Evolutionary conservation across 2,113 vertebrate genomes (phyloP), one percentile per base, ranked within the genome.

Genomic region (Xiphorhynchus elegans): DNA sequence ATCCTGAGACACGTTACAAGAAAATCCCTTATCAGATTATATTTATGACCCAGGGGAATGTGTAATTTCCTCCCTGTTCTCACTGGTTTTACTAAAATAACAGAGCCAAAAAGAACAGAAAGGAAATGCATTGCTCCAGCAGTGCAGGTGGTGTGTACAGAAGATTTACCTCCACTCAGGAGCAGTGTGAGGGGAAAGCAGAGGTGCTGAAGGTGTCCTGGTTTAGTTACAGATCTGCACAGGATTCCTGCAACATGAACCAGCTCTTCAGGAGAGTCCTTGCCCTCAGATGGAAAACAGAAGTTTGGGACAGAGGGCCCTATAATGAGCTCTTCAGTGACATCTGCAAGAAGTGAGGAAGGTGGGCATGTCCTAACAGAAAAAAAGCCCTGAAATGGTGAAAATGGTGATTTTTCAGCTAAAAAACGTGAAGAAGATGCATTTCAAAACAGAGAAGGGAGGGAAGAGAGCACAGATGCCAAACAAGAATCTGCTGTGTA

Each of bases 41-140:
- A 69, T 69, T 84, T 91, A 46, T 39, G 55, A 53, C 93, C 85
- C 77, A 42, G 33, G 93, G 94, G 87, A 80, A 90, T 11, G 70
- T 69, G 89, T 39, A 16, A 96, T 95, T 94, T 89, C 94, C 91
- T 79, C 94, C 70, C 70, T 6, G 47, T 17, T 67, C 92, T 87
- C 90, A 4, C 72, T 23, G 40, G 23, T 29, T 86, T 49, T 53
- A 58, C 70, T 92, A 21, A 67, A 91, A 35, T 26, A n/a, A 83
- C 83, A 47, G 47, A 86, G 77, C 55, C 85, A 86, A 85, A 89
- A 85, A 7, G 31, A 77, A 75, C 86, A 80, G 67, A 40, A 75
- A 78, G 66, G 73, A 87, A 87, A 70, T 6, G 39, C 79, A 64
- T 13, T 1, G 66, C 68, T 49, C 37, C 64, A 67, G 8, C 35